These are phyloP conservation scores for Melanotaenia nigrans DNA, from an alignment of 2,797 vertebrate species.

Conservation along the genomic window DNA sequence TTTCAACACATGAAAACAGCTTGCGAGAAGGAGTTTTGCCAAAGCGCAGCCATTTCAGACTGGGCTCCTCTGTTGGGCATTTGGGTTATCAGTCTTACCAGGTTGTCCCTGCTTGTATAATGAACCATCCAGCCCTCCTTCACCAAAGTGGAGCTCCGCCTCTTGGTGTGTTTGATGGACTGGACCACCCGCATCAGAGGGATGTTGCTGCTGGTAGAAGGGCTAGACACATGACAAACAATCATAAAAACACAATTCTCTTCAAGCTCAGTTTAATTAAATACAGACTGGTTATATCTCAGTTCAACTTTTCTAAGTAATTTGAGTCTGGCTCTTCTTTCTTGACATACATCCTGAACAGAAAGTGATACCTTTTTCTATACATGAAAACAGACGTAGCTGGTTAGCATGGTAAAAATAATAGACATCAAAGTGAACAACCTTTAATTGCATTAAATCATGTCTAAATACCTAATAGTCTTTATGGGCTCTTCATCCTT, in stretches of 20 bases:
- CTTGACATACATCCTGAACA: not conserved
- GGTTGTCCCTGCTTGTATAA: constrained; percentile 87
- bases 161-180: constrained; percentile 89
- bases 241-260: not conserved
- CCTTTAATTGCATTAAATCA: not conserved
- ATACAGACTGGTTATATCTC: not conserved
- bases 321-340: not conserved
- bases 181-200: constrained; percentile 89
- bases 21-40: constrained; percentile 44
- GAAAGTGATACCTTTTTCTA: not conserved
- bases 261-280: not conserved
- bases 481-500: constrained; percentile 95
- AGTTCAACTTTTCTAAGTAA: not conserved
- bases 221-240: constrained; percentile 64
- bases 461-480: constrained; percentile 88
- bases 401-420: not conserved
- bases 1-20: constrained; percentile 53
- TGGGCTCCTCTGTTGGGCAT: constrained; percentile 47
- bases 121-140: constrained; percentile 91
- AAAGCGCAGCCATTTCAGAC: constrained; percentile 51
- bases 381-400: not conserved
- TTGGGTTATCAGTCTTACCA: constrained; percentile 79
- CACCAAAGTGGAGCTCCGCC: constrained; percentile 86
- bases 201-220: constrained; percentile 89
- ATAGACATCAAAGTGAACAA: not conserved